phyloP scores from a whole-genome alignment of 2,888 invertebrate species.

The Disparrhopalites patrizii region DNA sequence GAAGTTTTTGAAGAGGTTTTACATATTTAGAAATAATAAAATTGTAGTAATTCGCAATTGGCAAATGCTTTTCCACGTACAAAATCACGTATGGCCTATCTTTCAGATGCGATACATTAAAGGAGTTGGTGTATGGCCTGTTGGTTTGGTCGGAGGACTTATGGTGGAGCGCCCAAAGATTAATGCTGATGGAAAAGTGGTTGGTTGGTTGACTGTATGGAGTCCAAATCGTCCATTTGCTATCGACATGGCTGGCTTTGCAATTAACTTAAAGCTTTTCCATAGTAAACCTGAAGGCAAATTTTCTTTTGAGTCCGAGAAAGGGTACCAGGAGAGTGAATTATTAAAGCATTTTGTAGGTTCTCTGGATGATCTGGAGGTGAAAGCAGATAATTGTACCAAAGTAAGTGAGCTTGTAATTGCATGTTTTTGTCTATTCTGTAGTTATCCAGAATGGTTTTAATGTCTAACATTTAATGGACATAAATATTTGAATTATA shows the following conservation, averaged over 20 bases:
- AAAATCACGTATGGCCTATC: no score
- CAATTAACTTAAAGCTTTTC: conserved; percentile 72
- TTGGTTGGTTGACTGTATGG: conserved; percentile 56
- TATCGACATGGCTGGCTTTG: conserved; percentile 97
- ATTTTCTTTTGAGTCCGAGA: conserved; percentile 78
- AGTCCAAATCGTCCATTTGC: conserved; percentile 88
- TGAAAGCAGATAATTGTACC: conserved; percentile 82
- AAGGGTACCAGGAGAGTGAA: conserved; percentile 67
- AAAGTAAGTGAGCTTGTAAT: conserved; percentile 56
- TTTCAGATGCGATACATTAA: conserved; percentile 74
- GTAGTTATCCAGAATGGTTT: no score
- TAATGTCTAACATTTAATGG: no score
- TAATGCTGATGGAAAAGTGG: conserved; percentile 55
- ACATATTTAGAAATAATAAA: background rate
- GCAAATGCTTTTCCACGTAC: no score
- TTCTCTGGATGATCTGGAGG: conserved; percentile 70
- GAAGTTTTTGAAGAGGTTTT: conserved; percentile 82
- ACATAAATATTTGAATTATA: no score
- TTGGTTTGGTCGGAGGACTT: conserved; percentile 92
- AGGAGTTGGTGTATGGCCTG: conserved; percentile 88
- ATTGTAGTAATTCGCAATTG: no score
- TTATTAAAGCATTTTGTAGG: conserved; percentile 44
- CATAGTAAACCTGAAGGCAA: conserved; percentile 66
- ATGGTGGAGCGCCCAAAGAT: conserved; percentile 86
- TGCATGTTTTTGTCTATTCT: background rate